Evolutionary conservation across 2,888 invertebrate species (phyloP).

Genomic region (Pterostichus madidus): DNA sequence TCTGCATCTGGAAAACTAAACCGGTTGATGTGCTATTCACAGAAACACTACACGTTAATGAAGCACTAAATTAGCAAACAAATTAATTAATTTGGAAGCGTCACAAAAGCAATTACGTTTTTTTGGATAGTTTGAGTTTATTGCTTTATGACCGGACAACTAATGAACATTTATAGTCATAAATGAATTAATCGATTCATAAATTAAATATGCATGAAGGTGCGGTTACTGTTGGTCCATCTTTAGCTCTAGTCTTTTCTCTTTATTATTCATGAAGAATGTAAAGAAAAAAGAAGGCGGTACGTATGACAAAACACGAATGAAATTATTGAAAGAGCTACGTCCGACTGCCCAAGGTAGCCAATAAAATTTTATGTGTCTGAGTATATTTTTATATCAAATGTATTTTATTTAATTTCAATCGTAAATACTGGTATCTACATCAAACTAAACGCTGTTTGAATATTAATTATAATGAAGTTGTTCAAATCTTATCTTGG

Average conservation of each 20-base stretch:
- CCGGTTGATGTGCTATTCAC: conserved; percentile 16
- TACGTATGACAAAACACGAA: conserved; percentile 24
- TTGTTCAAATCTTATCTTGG: conserved; percentile 18
- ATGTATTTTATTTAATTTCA: conserved; percentile 13
- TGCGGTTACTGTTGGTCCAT: conserved; percentile 1
- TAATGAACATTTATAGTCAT: conserved; percentile 41
- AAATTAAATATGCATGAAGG: conserved; percentile 43
- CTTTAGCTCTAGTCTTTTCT: background rate
- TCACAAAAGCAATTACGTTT: conserved; percentile 58
- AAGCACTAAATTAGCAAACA: conserved; percentile 55
- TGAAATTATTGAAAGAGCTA: conserved; percentile 31
- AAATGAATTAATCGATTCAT: conserved; percentile 53
- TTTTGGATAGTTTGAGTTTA: conserved; percentile 41
- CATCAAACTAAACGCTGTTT: conserved; percentile 43
- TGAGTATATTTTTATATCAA: conserved; percentile 35
- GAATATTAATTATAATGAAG: conserved; percentile 42
- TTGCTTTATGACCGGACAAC: conserved; percentile 31
- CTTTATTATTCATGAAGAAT: conserved; percentile 14
- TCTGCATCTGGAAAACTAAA: background rate
- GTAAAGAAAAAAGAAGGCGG: background rate
- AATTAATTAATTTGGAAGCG: conserved; percentile 60
- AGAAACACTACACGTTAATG: conserved; percentile 32
- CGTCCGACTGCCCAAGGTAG: conserved; percentile 27
- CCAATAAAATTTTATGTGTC: conserved; percentile 52
- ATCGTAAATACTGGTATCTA: conserved; percentile 50